Conservation (phyloP, 2,113 vertebrate species). For the Rhineura floridana region DNA sequence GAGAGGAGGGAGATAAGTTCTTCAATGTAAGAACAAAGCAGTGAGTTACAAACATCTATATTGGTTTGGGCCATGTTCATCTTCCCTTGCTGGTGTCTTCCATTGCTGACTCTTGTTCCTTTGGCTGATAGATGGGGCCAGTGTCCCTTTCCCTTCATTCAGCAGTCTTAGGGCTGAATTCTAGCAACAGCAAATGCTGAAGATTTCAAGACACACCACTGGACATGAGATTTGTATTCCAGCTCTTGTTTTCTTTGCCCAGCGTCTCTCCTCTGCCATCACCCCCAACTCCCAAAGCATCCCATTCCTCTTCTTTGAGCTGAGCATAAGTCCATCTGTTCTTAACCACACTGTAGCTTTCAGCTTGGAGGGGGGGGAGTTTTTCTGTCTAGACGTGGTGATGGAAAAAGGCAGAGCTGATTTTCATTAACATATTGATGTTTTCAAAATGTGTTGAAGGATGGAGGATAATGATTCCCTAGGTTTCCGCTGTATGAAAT, state of each 20-base stretch:
- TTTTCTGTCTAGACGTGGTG: background rate
- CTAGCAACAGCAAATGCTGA: background rate
- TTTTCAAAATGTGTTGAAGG: conserved; percentile 7
- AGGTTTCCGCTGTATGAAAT: background rate
- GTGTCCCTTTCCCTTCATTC: background rate
- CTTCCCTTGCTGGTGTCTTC: background rate
- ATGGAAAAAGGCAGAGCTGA: background rate
- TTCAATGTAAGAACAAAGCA: background rate
- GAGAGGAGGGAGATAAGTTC: background rate
- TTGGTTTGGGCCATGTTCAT: background rate
- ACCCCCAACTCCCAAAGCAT: background rate
- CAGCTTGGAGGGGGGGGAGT: background rate
- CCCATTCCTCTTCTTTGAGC: background rate
- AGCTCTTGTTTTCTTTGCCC: background rate
- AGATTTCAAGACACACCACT: background rate
- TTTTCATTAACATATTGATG: conserved; percentile 22
- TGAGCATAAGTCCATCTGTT: background rate
- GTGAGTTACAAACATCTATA: background rate
- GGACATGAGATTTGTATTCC: background rate
- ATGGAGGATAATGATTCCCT: background rate
- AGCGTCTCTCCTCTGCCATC: background rate
- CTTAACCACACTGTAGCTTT: background rate
- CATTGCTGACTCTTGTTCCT: background rate
- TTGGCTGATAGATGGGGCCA: background rate
- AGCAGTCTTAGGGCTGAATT: background rate